Evolutionary conservation across 2,113 vertebrate genomes (phyloP), one percentile per base, ranked within the genome.

Genomic region (Tiliqua scincoides): DNA sequence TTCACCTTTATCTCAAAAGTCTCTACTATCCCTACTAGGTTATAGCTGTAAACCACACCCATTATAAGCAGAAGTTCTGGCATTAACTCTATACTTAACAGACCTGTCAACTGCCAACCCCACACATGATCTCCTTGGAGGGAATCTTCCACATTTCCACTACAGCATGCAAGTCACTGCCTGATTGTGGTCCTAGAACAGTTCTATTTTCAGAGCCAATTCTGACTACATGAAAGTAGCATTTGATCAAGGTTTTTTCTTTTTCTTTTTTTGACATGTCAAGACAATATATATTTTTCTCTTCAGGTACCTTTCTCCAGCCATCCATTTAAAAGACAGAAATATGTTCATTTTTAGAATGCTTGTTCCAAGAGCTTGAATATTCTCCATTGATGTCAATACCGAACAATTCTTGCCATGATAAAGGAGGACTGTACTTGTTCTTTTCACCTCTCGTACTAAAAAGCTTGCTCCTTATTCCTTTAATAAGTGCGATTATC

Each of bases 401-500:
- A 8, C 57, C 79, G 57, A 82, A 37, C 20, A 48, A 52, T 78
- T 48, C n/a, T 14, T 68, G 0, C 6, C 72, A 9, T 23, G 62
- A 30, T 85, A 85, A 57, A 68, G 68, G 17, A 82, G 75, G 86
- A 37, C 2, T 40, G 84, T 87, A 90, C n/a, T 59, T 54, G 17
- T 27, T 77, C 2, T 86, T n/a, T 79, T 32, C 83, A 81, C 74
- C 18, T n/a, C 85, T 79, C 48, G 8, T 79, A 10, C 9, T 80
- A 48, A 87, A 0, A 0, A 83, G 11, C 32, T 30, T 83, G 10
- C 81, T 89, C 65, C 75, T 75, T 35, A 83, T 83, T 89, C 65
- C 75, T 75, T 35, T 85, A 84, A 90, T 79, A 77, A 85, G 87
- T 85, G 6, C 0, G 40, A 86, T 84, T 21, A 52, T 77, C 43